Evolutionary conservation across 2,797 vertebrate species (phyloP).

Genomic region (Gouania willdenowi): DNA sequence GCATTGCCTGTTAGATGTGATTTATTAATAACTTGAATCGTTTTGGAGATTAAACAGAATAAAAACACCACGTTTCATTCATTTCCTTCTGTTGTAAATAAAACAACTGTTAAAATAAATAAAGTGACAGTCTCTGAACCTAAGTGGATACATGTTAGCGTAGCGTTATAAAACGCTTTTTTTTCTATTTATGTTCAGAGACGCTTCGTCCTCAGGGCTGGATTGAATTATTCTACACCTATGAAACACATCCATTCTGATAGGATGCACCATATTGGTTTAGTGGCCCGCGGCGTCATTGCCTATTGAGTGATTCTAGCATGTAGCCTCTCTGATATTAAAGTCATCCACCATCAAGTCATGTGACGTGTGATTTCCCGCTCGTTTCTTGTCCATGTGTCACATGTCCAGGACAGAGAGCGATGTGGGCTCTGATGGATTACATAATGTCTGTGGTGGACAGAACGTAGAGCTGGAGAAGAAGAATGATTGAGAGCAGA

Average conservation of each 20-base stretch:
- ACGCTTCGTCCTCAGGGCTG: constrained; percentile 71
- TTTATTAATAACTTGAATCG: too few species aligned
- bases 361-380: constrained; percentile 66
- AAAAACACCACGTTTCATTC: constrained; percentile 40
- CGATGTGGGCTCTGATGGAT: constrained; percentile 55
- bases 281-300: constrained; percentile 67
- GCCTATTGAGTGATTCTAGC: constrained; percentile 69
- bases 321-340: constrained; percentile 70
- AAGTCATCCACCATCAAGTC: constrained; percentile 73
- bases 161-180: constrained; percentile 56
- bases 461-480: constrained; percentile 12
- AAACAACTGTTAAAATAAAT: constrained; percentile 37
- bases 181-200: constrained; percentile 61
- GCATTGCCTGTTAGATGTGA: too few species aligned
- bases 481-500: constrained; percentile 1
- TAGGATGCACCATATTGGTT: constrained; percentile 63
- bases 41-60: too few species aligned
- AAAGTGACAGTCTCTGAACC: constrained; percentile 29
- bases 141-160: constrained; percentile 47
- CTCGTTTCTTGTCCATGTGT: constrained; percentile 48
- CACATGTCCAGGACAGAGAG: constrained; percentile 43
- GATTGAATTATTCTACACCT: constrained; percentile 70
- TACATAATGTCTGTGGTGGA: constrained; percentile 37
- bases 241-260: constrained; percentile 68
- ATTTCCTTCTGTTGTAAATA: constrained; percentile 47